Evolutionary conservation across 1,140 invertebrate genomes (phyloP).

Genomic region (Drosophila quadrilineata): DNA sequence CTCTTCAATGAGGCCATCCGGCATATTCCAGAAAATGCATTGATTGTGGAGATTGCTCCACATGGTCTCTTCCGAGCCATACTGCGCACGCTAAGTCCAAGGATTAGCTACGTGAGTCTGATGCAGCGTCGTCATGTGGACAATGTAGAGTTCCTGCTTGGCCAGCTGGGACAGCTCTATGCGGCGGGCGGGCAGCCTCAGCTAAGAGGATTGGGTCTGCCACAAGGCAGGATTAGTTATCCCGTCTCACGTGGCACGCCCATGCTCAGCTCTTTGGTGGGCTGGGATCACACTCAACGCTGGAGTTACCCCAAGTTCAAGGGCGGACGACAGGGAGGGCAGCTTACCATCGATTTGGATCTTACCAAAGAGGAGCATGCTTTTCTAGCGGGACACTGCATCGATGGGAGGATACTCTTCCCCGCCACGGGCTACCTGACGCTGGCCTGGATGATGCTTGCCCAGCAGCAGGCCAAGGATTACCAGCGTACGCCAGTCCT

Average conservation of each 20-base stretch:
- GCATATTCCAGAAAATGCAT: conserved; percentile 92
- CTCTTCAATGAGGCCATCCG: conserved; percentile 91
- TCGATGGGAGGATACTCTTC: conserved; percentile 96
- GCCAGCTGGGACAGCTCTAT: conserved; percentile 90
- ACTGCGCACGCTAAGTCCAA: conserved; percentile 87
- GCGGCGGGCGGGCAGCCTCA: conserved; percentile 89
- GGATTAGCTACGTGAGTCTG: conserved; percentile 87
- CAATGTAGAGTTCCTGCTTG: conserved; percentile 87
- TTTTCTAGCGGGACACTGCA: conserved; percentile 92
- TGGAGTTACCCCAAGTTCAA: conserved; percentile 90
- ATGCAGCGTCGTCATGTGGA: conserved; percentile 88
- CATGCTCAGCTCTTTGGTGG: conserved; percentile 90
- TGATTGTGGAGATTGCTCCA: conserved; percentile 96
- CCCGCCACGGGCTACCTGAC: conserved; percentile 98
- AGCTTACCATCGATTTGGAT: conserved; percentile 89
- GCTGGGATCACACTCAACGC: conserved; percentile 94
- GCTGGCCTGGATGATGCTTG: conserved; percentile 95
- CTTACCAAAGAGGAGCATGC: conserved; percentile 88
- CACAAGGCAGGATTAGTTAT: conserved; percentile 85
- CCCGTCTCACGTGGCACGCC: conserved; percentile 94
- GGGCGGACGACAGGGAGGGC: conserved; percentile 83
- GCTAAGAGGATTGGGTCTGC: conserved; percentile 87
- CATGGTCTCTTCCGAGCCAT: conserved; percentile 94
- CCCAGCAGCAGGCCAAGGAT: conserved; percentile 89
- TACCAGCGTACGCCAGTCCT: conserved; percentile 91